Percentiles rank a stretch among this genome's conserved stretches.
phyloP scores from a whole-genome alignment of 2,888 invertebrate species.

The Eilema griseolum region DNA sequence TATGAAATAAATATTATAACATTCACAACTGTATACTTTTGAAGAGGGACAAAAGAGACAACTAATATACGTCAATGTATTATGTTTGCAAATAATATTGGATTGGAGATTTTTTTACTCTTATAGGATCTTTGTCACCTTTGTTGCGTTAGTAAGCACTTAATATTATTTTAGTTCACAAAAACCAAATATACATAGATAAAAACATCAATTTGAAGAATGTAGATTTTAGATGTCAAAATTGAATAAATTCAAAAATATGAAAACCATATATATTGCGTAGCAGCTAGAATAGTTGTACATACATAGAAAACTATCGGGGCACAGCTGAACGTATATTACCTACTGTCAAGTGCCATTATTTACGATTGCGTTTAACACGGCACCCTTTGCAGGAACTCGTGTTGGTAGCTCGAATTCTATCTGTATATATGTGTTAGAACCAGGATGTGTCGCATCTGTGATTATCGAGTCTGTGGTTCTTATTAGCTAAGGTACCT shows the following conservation, averaged over 20 bases:
- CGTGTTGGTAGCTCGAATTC: conserved; percentile 15
- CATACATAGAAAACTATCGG: conserved; percentile 52
- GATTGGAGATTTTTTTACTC: no score
- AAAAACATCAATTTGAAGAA: background rate
- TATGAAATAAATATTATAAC: no score
- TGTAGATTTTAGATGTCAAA: background rate
- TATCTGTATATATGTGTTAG: background rate
- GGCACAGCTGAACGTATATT: conserved; percentile 58
- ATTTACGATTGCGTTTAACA: conserved; percentile 62
- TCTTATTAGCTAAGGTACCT: background rate
- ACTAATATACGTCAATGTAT: no score
- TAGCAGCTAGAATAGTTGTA: conserved; percentile 38
- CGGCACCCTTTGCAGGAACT: conserved; percentile 24
- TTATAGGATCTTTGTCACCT: no score
- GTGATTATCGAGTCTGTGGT: conserved; percentile 5
- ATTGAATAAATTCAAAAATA: conserved; percentile 7
- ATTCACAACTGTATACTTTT: no score
- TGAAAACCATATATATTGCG: conserved; percentile 26
- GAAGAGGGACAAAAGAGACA: no score
- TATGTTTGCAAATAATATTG: no score
- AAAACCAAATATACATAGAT: no score
- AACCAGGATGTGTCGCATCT: conserved; percentile 6
- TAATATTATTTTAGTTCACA: no score
- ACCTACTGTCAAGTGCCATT: conserved; percentile 60
- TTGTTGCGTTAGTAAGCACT: no score